Evolutionary conservation across 2,888 invertebrate species (phyloP), one percentile per base, ranked within the genome.

Genomic region (Pandemis corylana): DNA sequence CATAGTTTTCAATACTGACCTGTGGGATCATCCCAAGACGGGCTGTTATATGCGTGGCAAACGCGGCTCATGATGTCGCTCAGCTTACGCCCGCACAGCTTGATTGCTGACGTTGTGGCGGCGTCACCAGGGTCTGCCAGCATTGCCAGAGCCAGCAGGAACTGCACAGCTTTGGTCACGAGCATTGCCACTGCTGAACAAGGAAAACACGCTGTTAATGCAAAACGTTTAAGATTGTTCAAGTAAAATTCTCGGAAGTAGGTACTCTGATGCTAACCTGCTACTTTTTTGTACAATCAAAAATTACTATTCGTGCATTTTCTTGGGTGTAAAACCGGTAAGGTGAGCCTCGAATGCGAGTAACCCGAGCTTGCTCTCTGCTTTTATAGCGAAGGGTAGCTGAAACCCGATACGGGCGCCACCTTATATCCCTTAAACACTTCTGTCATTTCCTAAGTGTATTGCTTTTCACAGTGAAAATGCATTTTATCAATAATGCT

Each of bases 391-490:
- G 81, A 85, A 91, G 92, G 93, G 93, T 87, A 87, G 85, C 78
- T 89, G 94, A 88, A 93, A 94, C 77, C 53, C 74, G 91, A 94
- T 81, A 91, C 90, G 82, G 85, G 79, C 79, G 77, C 82, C 91
- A 85, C 92, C 92, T 89, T 83, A 85, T 86, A 85, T 84, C 87
- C 85, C 85, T 83, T 80, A 80, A 85, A 84, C 78, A 78, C 76
- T 78, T 78, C 84, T 86, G 90, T 94, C 92, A 93, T 94, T 94
- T 94, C 94, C 94, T 92, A 87, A 93, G 88, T 92, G 90, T 86
- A 88, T 85, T 80, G 83, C 83, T 77, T 81, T 86, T 76, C 74
- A 78, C 74, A 79, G 80, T 84, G 86, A 90, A 89, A 87, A 86
- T 87, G 86, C 87, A 82, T 85, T 85, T 85, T 85, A 83, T 83